phyloP scores from a whole-genome alignment of 2,797 vertebrate genomes.

The Prunella strophiata region DNA sequence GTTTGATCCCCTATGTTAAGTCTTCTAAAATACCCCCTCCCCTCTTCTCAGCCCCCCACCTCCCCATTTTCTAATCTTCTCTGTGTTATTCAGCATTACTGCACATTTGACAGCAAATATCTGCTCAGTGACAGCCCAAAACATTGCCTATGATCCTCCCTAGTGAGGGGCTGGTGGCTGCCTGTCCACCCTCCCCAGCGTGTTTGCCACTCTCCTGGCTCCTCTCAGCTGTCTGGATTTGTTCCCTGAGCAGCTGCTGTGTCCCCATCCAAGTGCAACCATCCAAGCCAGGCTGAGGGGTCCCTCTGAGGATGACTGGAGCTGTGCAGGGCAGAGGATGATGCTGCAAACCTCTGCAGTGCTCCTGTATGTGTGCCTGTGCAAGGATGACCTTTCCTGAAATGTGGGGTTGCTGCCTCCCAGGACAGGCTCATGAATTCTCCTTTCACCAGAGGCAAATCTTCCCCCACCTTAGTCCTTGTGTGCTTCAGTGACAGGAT shows the following conservation, averaged over 20 bases:
- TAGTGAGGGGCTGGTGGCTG: fast-evolving
- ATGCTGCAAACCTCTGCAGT: background rate
- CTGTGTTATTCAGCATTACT: background rate
- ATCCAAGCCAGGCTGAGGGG: background rate
- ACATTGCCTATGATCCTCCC: background rate
- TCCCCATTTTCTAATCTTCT: background rate
- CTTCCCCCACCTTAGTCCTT: background rate
- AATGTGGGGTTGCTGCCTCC: background rate
- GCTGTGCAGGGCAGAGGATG: background rate
- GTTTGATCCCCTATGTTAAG: background rate
- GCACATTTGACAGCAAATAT: background rate
- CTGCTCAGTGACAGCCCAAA: background rate
- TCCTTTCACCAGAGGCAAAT: background rate
- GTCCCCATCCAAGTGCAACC: fast-evolving
- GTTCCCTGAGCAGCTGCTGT: background rate
- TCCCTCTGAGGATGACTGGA: background rate
- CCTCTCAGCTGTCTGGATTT: background rate
- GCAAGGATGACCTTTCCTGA: background rate
- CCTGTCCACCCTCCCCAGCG: background rate
- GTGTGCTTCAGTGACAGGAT: background rate
- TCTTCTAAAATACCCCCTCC: background rate
- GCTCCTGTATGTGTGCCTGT: fast-evolving
- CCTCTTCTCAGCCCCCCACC: background rate
- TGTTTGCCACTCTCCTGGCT: background rate
- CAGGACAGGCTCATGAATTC: fast-evolving